Evolutionary conservation across 2,113 vertebrate species (phyloP).

Genomic region (Aplodontia rufa): DNA sequence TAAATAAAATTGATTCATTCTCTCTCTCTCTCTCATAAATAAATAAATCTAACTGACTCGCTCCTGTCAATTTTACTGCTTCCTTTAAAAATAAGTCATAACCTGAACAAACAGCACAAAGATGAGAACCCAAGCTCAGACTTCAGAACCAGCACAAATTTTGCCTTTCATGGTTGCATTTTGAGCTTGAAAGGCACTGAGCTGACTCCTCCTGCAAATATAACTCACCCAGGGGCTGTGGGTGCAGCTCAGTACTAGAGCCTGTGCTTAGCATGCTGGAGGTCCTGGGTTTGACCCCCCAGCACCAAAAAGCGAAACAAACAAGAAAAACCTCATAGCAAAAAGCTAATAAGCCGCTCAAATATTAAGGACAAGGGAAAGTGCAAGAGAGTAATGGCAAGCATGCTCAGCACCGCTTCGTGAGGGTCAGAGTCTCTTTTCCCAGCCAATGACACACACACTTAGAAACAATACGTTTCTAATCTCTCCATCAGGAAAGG

Average conservation of each 20-base stretch:
- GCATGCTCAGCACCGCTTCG: not conserved
- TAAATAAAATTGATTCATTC: too few species aligned
- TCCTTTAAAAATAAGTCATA: not conserved
- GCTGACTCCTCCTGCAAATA: not conserved
- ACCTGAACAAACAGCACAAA: not conserved
- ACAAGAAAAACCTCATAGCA: too few species aligned
- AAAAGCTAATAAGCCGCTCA: not conserved
- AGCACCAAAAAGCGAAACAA: not conserved
- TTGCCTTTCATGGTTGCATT: not conserved
- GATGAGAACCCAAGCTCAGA: fast-evolving
- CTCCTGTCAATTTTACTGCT: not conserved
- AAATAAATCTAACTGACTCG: not conserved
- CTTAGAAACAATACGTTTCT: not conserved
- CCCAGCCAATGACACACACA: not conserved
- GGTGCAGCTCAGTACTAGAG: not conserved
- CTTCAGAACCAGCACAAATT: too few species aligned
- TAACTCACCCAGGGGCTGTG: not conserved
- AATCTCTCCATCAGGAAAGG: not conserved
- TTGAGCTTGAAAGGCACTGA: too few species aligned
- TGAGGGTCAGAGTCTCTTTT: not conserved
- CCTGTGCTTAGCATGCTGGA: not conserved
- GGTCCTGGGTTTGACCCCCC: not conserved
- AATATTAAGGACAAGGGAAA: not conserved
- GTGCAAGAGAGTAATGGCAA: not conserved
- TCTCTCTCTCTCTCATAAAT: too few species aligned